A percentile compares a stretch with the other conserved stretches of the same genome.
Conservation (phyloP, 2,888 invertebrate species). For the Ophraella communa region DNA sequence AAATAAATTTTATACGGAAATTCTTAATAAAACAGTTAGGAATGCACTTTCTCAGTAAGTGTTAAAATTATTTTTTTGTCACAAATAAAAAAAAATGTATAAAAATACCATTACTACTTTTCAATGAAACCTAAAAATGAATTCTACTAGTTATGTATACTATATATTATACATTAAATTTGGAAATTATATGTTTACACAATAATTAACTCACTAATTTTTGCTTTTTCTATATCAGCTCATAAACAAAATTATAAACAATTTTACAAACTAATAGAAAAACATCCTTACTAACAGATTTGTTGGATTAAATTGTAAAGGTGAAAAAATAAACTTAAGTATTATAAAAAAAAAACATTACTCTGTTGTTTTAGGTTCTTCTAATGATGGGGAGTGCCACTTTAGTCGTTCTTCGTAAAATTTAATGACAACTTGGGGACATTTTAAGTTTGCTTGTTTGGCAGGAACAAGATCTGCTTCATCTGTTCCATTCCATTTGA, state of each 20-base stretch:
- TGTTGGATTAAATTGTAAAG: neutral
- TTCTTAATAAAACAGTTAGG: too few relatives aligned
- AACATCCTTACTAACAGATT: neutral
- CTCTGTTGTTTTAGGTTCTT: conserved; percentile 59
- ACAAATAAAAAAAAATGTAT: neutral
- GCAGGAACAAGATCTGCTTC: conserved; percentile 76
- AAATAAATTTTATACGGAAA: too few relatives aligned
- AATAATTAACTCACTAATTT: too few relatives aligned
- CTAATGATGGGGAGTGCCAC: conserved; percentile 76
- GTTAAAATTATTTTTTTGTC: too few relatives aligned
- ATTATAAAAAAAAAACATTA: conserved; percentile 10
- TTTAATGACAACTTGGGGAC: conserved; percentile 72
- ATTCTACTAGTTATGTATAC: neutral
- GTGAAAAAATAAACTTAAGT: neutral
- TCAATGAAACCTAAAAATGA: neutral
- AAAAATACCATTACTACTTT: too few relatives aligned
- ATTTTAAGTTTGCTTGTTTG: conserved; percentile 69
- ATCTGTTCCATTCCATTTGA: conserved; percentile 74
- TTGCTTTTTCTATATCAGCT: too few relatives aligned
- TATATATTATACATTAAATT: too few relatives aligned
- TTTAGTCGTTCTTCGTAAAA: conserved; percentile 80
- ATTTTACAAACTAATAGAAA: neutral
- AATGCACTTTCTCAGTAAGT: too few relatives aligned
- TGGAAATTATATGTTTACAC: too few relatives aligned
- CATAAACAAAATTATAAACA: too few relatives aligned